Conservation (phyloP, 1,140 invertebrate species). For the Mizuhopecten yessoensis region DNA sequence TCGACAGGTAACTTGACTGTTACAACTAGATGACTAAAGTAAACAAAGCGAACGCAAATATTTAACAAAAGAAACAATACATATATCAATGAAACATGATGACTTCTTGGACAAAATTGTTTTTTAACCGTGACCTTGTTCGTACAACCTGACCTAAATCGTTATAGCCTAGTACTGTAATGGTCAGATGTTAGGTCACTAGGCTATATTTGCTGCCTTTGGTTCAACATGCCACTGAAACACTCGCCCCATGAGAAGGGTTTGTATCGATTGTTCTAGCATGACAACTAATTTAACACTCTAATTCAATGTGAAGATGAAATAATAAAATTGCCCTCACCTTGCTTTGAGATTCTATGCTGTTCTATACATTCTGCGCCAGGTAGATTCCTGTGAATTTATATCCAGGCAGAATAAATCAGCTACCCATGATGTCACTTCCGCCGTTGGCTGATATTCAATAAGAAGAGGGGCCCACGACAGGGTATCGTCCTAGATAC, state of each 20-base stretch:
- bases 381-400: not conserved
- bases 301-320: not conserved
- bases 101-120: no score
- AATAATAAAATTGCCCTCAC: not conserved
- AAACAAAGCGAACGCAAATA: no score
- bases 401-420: not conserved
- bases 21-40: no score
- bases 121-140: no score
- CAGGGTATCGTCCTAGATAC: not conserved
- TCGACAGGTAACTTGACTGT: no score
- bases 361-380: not conserved
- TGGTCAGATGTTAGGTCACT: not conserved
- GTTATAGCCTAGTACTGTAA: not conserved
- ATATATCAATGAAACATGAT: no score
- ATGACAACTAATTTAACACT: not conserved
- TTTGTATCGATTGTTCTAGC: not conserved
- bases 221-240: no score
- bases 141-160: not conserved
- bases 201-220: not conserved
- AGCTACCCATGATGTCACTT: constrained; percentile 26
- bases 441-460: not conserved
- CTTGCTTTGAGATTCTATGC: not conserved
- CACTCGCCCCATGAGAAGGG: not conserved
- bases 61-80: no score
- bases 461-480: not conserved